phyloP scores from a whole-genome alignment of 2,113 vertebrate species.

The Platichthys stellatus region DNA sequence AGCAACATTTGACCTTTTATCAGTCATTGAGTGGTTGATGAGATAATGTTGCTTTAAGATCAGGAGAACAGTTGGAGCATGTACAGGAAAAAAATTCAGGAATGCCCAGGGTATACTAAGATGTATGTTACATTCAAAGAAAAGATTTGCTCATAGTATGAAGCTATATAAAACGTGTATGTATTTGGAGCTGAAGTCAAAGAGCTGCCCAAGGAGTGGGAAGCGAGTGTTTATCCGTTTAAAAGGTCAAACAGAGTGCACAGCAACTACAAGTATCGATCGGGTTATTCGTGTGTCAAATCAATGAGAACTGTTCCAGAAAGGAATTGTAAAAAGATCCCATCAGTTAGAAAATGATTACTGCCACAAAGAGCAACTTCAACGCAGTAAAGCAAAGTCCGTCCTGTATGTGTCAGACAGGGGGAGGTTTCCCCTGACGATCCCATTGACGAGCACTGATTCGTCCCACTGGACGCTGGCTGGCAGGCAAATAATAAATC shows the following conservation, averaged over 20 bases:
- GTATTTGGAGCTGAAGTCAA: slow-evolving; percentile 18
- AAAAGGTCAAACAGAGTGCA: slow-evolving; percentile 58
- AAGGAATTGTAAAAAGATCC: slow-evolving; percentile 2
- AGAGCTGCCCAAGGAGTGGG: slow-evolving; percentile 25
- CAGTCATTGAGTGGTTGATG: background rate
- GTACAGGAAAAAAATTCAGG: background rate
- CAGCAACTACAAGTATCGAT: slow-evolving; percentile 54
- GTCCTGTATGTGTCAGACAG: slow-evolving; percentile 3
- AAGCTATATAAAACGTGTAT: background rate
- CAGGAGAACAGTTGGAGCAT: background rate
- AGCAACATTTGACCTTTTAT: background rate
- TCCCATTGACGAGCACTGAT: slow-evolving; percentile 53
- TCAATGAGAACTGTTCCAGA: slow-evolving; percentile 53
- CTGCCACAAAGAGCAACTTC: background rate
- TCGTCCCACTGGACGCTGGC: slow-evolving; percentile 17
- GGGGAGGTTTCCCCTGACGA: slow-evolving; percentile 18
- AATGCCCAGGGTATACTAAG: background rate
- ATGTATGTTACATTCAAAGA: slow-evolving; percentile 1
- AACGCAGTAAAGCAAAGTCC: background rate
- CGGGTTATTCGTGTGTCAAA: slow-evolving; percentile 46
- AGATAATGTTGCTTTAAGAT: no score
- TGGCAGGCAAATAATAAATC: slow-evolving; percentile 62
- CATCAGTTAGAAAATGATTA: slow-evolving; percentile 25
- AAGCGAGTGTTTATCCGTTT: slow-evolving; percentile 43
- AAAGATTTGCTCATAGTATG: slow-evolving; percentile 14